Evolutionary conservation across 2,888 invertebrate genomes (phyloP), one percentile per base, ranked within the genome.

Genomic region (Neoascia interrupta): DNA sequence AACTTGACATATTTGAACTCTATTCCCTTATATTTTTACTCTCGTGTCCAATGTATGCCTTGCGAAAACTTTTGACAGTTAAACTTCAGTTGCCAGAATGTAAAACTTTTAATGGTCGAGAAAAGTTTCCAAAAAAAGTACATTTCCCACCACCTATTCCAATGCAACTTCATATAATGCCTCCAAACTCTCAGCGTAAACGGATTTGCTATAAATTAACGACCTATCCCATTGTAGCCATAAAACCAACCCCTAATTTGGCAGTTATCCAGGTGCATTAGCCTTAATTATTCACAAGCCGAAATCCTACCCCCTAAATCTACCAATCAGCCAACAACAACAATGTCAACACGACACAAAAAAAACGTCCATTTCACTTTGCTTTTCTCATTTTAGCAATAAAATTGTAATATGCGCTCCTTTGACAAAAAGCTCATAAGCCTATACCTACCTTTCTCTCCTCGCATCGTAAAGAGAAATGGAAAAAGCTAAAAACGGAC

Each of bases 361-460:
- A 2, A 10, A 31, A 28, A 16, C 36, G 61, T 36, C 61, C 56
- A 69, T 63, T 49, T 69, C 61, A 69, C 51, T 70, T 70, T 70
- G 54, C 70, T 69, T 36, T 64, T 56, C 70, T 70, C 58, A 64
- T 72, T 72, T n/a, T 60, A 39, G 28, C 39, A 72, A 72, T 64
- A 72, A 64, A 70, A 70, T 39, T 28, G 49, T 64, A 70, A 75
- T 76, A 45, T 49, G 58, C 64, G 54, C 49, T 76, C 64, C 37
- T 75, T 70, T 70, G 63, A 64, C 63, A 70, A 39, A 47, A 64
- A 60, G 51, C 76, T 76, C 72, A 76, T 76, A 72, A 76, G 47
- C 45, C 58, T 76, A 43, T 56, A 47, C 45, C 56, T 72, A 43
- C 58, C 58, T 39, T 37, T 39, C 34, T 11, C 51, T 26, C 19